A percentile compares a stretch with the other conserved stretches of the same genome.
Evolutionary conservation across 2,113 vertebrate genomes (phyloP).

Genomic region (Scatophagus argus): DNA sequence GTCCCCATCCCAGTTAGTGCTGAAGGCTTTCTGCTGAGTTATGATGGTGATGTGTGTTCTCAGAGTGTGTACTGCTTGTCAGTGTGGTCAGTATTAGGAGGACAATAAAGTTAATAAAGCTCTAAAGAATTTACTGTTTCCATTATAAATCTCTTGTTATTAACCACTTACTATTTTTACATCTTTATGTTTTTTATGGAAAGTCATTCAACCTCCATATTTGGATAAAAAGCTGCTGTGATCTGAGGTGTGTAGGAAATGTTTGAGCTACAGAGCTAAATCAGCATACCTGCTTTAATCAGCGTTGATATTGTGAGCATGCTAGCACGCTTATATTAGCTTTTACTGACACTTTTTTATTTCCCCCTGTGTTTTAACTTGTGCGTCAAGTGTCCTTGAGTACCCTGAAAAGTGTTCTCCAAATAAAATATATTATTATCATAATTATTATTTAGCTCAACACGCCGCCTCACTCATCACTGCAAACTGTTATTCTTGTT

Average conservation of each 20-base stretch:
- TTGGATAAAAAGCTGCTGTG: neutral
- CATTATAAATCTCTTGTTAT: constrained; percentile 13
- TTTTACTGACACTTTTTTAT: too few relatives aligned
- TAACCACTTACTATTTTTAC: neutral
- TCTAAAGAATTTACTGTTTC: neutral
- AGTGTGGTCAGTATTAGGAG: neutral
- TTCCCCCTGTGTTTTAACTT: too few relatives aligned
- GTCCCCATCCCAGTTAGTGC: neutral
- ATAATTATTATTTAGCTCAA: too few relatives aligned
- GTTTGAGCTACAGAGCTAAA: too few relatives aligned
- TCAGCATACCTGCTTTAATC: too few relatives aligned
- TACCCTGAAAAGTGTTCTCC: too few relatives aligned
- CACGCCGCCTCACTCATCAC: too few relatives aligned
- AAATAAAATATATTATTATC: neutral
- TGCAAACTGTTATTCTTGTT: neutral
- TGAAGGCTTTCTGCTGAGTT: neutral
- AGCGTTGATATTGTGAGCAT: too few relatives aligned
- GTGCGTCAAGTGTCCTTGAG: too few relatives aligned
- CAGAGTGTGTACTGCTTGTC: neutral
- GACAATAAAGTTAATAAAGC: neutral
- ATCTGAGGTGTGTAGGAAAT: too few relatives aligned
- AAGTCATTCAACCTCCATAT: constrained; percentile 17
- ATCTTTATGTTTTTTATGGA: constrained; percentile 1
- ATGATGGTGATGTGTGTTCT: neutral
- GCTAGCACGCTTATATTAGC: too few relatives aligned